These are phyloP conservation scores for Mesoclemmys tuberculata DNA, from an alignment of 2,113 vertebrate species.

Conservation along the genomic window DNA sequence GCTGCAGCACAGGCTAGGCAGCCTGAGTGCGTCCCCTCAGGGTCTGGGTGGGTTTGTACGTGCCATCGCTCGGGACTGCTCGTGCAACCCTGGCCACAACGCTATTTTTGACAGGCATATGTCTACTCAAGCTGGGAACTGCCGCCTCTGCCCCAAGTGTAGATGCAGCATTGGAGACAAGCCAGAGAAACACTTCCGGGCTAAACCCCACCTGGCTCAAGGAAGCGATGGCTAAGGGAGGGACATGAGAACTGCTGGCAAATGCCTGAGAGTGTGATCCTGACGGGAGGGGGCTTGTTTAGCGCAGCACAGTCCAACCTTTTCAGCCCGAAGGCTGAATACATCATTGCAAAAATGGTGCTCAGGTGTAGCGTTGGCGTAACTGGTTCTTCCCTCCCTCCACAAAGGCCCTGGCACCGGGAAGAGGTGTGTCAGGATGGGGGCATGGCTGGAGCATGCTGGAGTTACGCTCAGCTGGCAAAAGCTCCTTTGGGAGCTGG, in stretches of 20 bases:
- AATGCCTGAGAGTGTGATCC: background rate
- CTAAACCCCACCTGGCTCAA: background rate
- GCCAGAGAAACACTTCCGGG: background rate
- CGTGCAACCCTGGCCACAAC: background rate
- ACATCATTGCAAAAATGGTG: background rate
- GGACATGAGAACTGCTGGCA: background rate
- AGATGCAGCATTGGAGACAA: background rate
- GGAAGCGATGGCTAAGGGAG: background rate
- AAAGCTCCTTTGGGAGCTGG: background rate
- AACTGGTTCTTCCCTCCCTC: rapidly evolving
- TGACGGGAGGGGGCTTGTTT: rapidly evolving
- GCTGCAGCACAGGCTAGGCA: background rate
- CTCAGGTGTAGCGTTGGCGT: background rate
- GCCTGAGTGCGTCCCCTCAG: background rate
- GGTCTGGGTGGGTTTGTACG: background rate
- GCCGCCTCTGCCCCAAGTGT: background rate
- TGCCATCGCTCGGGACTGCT: background rate
- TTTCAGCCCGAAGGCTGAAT: background rate
- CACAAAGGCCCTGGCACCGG: rapidly evolving
- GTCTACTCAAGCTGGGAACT: background rate
- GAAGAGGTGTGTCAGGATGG: background rate
- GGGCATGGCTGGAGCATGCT: background rate
- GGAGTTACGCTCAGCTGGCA: background rate
- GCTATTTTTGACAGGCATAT: background rate
- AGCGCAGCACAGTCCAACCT: background rate